phyloP scores from a whole-genome alignment of 2,797 vertebrate species.

The Pteronotus mesoamericanus region DNA sequence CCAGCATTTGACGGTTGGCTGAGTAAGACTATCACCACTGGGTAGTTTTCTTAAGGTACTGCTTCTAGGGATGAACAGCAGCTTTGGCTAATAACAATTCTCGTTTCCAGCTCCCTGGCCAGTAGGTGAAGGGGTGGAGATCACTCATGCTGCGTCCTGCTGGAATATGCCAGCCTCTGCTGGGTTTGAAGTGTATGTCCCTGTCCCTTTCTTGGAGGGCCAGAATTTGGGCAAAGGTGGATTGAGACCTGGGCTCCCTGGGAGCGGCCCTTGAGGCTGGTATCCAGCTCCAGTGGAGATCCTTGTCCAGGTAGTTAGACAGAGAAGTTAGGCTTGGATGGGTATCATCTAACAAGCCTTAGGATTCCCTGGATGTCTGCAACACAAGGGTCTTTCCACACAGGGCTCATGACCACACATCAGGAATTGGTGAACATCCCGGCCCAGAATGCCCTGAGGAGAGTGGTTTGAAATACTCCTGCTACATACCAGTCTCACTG shows the following conservation, averaged over 20 bases:
- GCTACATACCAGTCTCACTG: not conserved
- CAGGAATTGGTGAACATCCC: not conserved
- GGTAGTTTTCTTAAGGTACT: not conserved
- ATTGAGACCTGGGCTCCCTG: not conserved
- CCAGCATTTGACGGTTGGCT: not conserved
- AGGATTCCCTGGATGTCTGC: not conserved
- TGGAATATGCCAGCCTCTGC: not conserved
- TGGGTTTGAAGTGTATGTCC: not conserved
- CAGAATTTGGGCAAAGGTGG: not conserved
- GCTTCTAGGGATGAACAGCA: not conserved
- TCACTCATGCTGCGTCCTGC: not conserved
- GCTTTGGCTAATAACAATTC: not conserved
- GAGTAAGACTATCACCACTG: not conserved
- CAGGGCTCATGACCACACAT: not conserved
- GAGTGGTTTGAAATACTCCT: not conserved
- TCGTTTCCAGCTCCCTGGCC: not conserved
- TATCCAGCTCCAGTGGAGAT: not conserved
- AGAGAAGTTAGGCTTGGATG: not conserved
- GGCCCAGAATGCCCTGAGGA: not conserved
- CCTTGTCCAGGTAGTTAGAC: not conserved
- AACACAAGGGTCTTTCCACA: not conserved
- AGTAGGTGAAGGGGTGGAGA: not conserved
- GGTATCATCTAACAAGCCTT: not conserved
- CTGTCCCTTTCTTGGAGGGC: not conserved
- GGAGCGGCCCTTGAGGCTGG: not conserved